A percentile compares a stretch with the other conserved stretches of the same genome.
Conservation (phyloP, 2,888 invertebrate genomes). For the Galeopsomyia nigrocyanea region DNA sequence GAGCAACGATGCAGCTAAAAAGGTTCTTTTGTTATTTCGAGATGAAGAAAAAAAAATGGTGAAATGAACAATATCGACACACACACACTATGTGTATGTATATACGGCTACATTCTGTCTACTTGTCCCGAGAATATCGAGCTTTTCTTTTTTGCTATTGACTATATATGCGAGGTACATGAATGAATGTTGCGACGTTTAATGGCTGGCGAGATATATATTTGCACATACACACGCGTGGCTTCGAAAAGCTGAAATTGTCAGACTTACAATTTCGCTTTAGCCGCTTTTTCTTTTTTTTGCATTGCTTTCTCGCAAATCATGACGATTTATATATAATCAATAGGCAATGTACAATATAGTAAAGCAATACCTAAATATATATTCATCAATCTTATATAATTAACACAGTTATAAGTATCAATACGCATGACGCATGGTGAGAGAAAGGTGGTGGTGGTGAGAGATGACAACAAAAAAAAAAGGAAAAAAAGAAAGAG, state of each 20-base stretch:
- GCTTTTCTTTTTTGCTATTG: conserved; percentile 25
- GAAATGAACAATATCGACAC: no score
- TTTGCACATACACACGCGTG: no score
- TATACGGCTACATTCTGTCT: not conserved
- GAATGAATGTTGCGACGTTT: conserved; percentile 14
- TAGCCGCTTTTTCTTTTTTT: no score
- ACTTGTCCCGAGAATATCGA: conserved; percentile 22
- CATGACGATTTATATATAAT: not conserved
- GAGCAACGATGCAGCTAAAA: no score
- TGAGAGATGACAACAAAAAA: not conserved
- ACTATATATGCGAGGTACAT: conserved; percentile 15
- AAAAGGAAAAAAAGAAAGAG: conserved; percentile 11
- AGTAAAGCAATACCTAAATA: conserved; percentile 29
- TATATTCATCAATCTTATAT: not conserved
- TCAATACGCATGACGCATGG: not conserved
- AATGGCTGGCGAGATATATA: not conserved
- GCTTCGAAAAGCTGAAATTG: no score
- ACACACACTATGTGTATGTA: no score
- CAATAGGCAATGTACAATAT: conserved; percentile 7
- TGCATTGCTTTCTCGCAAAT: no score
- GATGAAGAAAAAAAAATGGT: no score
- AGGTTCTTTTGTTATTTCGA: no score
- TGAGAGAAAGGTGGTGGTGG: no score
- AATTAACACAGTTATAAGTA: no score
- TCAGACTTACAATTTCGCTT: no score